A percentile compares a stretch with the other conserved stretches of the same genome.
phyloP scores from a whole-genome alignment of 1,140 invertebrate species.

The Lasioglossum albipes region DNA sequence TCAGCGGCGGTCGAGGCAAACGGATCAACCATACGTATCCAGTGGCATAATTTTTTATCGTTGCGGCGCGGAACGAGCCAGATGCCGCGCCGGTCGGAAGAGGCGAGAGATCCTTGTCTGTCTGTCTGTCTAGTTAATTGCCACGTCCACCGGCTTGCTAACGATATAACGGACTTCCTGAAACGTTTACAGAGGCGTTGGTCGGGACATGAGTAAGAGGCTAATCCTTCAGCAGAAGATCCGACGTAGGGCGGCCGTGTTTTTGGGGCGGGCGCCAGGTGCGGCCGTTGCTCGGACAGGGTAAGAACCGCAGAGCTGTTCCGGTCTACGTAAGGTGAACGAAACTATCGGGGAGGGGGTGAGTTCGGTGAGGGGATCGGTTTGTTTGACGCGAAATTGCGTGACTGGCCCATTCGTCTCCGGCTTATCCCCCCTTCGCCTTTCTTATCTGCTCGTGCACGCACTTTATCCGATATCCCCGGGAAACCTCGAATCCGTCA shows the following conservation, averaged over 20 bases:
- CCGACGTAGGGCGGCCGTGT: slow-evolving; percentile 31
- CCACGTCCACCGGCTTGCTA: slow-evolving; percentile 4
- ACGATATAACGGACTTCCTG: slow-evolving; percentile 34
- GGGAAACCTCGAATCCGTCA: slow-evolving; percentile 56
- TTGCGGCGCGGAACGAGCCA: background rate
- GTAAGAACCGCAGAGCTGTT: slow-evolving; percentile 51
- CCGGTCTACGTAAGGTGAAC: slow-evolving; percentile 20
- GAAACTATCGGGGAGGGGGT: background rate
- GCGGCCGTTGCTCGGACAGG: slow-evolving; percentile 32
- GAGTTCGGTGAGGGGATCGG: background rate
- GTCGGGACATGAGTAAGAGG: slow-evolving; percentile 46
- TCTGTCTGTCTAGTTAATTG: slow-evolving; percentile 46
- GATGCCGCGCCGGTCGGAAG: too few relatives aligned
- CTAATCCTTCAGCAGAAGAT: slow-evolving; percentile 53
- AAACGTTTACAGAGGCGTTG: slow-evolving; percentile 24
- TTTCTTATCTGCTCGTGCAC: slow-evolving; percentile 61
- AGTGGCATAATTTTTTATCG: slow-evolving; percentile 4
- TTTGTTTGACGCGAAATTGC: slow-evolving; percentile 61
- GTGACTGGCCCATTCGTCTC: slow-evolving; percentile 65
- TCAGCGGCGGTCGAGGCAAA: background rate
- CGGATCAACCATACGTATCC: background rate
- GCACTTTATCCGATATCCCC: slow-evolving; percentile 61
- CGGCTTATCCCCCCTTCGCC: slow-evolving; percentile 57
- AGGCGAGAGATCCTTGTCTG: background rate
- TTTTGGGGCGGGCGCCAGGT: slow-evolving; percentile 57